Percentiles rank a stretch among this genome's conserved stretches.
phyloP scores from a whole-genome alignment of 2,113 vertebrate species.

The Cinclus mexicanus region DNA sequence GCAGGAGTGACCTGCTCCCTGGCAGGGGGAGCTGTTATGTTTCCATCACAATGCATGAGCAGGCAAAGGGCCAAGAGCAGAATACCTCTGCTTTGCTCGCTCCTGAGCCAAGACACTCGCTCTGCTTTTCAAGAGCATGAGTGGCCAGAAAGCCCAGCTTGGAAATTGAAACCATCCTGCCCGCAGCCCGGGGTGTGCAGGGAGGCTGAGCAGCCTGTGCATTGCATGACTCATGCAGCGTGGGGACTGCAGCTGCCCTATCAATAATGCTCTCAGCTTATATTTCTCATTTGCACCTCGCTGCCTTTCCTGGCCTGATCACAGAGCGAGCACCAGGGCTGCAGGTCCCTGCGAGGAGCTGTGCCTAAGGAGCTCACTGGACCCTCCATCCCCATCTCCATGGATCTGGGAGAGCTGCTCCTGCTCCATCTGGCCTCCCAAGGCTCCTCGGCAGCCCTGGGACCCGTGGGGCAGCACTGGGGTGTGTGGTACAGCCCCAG shows the following conservation, averaged over 20 bases:
- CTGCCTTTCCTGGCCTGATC: neutral
- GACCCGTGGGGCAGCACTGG: neutral
- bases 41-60: constrained; percentile 49
- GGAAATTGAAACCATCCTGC: constrained; percentile 72
- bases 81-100: constrained; percentile 8
- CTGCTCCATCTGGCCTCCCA: neutral
- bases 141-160: constrained; percentile 63
- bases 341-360: neutral
- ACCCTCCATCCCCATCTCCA: neutral
- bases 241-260: neutral
- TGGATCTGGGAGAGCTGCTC: neutral
- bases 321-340: neutral
- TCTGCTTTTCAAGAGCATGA: constrained; percentile 69
- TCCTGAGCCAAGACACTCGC: constrained; percentile 66
- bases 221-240: neutral
- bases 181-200: neutral
- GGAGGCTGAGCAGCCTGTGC: neutral
- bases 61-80: constrained; percentile 53
- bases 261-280: constrained; percentile 24
- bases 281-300: neutral
- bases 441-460: constrained; percentile 5
- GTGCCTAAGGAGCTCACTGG: neutral
- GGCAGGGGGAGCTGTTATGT: constrained; percentile 36
- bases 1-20: constrained; percentile 25
- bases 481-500: neutral